Base-by-base conservation (phyloP, 2,113 vertebrate genomes). In the Apaloderma vittatum region DNA sequence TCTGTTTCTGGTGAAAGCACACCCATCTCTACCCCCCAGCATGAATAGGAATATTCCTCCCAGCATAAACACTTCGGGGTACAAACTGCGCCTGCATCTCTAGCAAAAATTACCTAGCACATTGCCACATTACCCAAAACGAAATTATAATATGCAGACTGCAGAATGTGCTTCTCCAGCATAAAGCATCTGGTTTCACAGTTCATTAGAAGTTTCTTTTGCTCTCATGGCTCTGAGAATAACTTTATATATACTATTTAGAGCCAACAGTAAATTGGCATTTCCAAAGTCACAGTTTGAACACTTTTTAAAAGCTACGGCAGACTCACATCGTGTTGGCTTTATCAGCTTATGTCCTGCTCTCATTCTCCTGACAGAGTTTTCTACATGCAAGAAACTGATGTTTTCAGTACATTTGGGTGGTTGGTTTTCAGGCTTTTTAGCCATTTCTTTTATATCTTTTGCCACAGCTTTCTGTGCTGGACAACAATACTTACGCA, bases 181-280 rank as follows among this genome's bases (percentile, higher is more conserved):
- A 93, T 76, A 90, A 93, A 97, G 92, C 93, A 94, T 90, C 93
- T 94, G 93, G 8, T 93, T 95, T 67, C 63, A 59, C 85, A 96
- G 82, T 26, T 78, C 97, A 93, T 84, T 59, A 81, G 34, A 74
- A 92, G 79, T 78, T 96, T 36, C 79, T 71, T 51, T 90, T 48
- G 29, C 82, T 94, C 88, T 88, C 72, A 94, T 52, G 65, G 88
- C 63, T 92, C 52, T 37, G 78, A 36, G 78, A 90, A 75, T 63
- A 90, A 94, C 68, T 92, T 88, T 59, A 71, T n/a, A 61, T 3
- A 0, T 12, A 24, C 82, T 77, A 7, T 45, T 86, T 46, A 52
- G 70, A 96, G 82, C 51, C 92, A 81, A 55, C 63, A 79, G 85
- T 58, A 45, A 90, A 77, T 15, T 51, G 85, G 37, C 34, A 23